A percentile compares a stretch with the other conserved stretches of the same genome.
phyloP scores from a whole-genome alignment of 2,113 vertebrate genomes.

The Stigmatopora nigra region DNA sequence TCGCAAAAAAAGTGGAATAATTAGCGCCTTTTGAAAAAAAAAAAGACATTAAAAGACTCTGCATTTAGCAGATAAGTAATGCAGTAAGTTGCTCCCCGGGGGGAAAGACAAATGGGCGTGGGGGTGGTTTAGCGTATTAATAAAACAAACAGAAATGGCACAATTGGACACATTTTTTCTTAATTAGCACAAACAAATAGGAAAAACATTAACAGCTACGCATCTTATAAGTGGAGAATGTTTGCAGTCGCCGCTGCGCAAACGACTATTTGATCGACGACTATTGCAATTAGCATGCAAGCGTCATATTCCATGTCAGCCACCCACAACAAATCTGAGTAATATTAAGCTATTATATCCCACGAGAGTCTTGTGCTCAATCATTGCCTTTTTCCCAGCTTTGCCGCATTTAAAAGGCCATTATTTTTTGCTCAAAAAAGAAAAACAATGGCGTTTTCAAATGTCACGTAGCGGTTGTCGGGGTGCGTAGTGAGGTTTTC shows the following conservation, averaged over 20 bases:
- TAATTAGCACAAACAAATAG: constrained; percentile 42
- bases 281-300: constrained; percentile 41
- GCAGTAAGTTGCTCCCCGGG: constrained; percentile 29
- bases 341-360: constrained; percentile 23
- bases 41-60: constrained; percentile 46
- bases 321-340: constrained; percentile 42
- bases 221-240: constrained; percentile 23
- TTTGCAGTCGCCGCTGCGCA: constrained; percentile 21
- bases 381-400: background rate
- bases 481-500: constrained; percentile 16
- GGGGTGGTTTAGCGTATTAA: constrained; percentile 22
- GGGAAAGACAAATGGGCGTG: constrained; percentile 18
- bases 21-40: constrained; percentile 50
- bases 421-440: background rate
- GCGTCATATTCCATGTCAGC: constrained; percentile 35
- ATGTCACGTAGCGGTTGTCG: constrained; percentile 2
- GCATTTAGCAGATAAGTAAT: constrained; percentile 60
- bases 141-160: constrained; percentile 37
- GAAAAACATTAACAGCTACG: constrained; percentile 33
- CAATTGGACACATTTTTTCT: constrained; percentile 35
- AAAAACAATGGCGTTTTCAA: constrained; percentile 13
- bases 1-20: constrained; percentile 61
- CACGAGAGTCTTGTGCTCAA: constrained; percentile 5
- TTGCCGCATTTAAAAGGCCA: constrained; percentile 19
- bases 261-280: constrained; percentile 46